Conservation (phyloP, 2,888 invertebrate genomes). For the Flexamia atlantica region DNA sequence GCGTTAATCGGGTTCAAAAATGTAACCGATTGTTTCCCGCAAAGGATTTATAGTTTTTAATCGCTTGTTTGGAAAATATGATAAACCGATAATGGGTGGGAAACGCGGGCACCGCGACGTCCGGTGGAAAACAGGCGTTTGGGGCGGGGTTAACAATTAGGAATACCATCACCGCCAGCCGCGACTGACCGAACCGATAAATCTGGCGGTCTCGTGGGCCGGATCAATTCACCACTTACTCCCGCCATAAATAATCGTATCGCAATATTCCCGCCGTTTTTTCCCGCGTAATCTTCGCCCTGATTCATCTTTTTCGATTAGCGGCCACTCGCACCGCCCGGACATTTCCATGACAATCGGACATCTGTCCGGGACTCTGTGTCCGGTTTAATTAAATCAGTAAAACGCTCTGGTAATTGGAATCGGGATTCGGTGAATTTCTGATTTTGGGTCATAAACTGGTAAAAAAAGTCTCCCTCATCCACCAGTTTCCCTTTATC, state of each 20-base stretch:
- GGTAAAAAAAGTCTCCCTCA: too few species aligned
- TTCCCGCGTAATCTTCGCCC: constrained; percentile 44
- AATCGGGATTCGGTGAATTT: neutral
- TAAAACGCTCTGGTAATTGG: neutral
- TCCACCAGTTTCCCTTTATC: too few species aligned
- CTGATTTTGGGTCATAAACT: neutral
- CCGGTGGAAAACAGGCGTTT: neutral
- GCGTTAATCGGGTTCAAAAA: constrained; percentile 18
- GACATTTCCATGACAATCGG: constrained; percentile 43
- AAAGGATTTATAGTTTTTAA: constrained; percentile 45
- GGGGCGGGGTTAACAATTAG: neutral
- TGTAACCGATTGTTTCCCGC: constrained; percentile 34
- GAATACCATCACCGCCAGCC: constrained; percentile 16
- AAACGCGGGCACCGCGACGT: neutral
- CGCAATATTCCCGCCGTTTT: constrained; percentile 40
- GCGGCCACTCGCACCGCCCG: constrained; percentile 1
- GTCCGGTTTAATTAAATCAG: neutral
- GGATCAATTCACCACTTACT: constrained; percentile 43
- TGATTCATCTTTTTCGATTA: constrained; percentile 61
- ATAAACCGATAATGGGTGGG: neutral
- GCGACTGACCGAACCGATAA: neutral
- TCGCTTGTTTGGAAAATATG: neutral
- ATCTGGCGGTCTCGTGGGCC: constrained; percentile 12
- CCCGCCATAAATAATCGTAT: constrained; percentile 50
- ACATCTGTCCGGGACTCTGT: neutral